Conservation (phyloP, 2,797 vertebrate genomes). For the Myotis myotis region DNA sequence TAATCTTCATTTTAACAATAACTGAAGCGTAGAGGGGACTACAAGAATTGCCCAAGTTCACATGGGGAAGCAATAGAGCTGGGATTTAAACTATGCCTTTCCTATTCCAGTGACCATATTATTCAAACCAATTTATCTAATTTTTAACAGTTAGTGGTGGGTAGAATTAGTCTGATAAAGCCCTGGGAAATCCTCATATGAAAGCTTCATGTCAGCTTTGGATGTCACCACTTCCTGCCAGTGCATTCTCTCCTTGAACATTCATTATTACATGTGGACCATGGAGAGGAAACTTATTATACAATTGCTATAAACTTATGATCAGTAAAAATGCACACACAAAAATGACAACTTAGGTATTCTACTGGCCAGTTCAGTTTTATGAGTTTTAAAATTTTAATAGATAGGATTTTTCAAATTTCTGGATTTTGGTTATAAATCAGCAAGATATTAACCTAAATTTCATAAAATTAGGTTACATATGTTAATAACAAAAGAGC, state of each 20-base stretch:
- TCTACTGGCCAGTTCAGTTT: background rate
- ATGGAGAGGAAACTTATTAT: background rate
- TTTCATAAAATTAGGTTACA: background rate
- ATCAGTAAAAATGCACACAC: background rate
- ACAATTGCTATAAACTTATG: background rate
- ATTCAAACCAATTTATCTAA: background rate
- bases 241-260: background rate
- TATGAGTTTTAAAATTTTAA: conserved; percentile 20
- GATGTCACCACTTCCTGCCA: background rate
- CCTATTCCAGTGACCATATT: background rate
- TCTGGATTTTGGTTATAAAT: background rate
- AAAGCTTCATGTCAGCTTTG: background rate
- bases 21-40: background rate
- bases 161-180: background rate
- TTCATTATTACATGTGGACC: background rate
- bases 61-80: background rate
- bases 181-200: background rate
- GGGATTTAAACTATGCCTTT: background rate
- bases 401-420: background rate
- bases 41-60: background rate
- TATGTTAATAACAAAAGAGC: background rate
- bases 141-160: background rate
- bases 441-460: background rate
- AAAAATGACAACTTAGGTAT: background rate
- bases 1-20: background rate